A percentile compares a stretch with the other conserved stretches of the same genome.
These are phyloP conservation scores for Mythimna lalbum DNA, from an alignment of 2,888 invertebrate species.

Conservation along the genomic window DNA sequence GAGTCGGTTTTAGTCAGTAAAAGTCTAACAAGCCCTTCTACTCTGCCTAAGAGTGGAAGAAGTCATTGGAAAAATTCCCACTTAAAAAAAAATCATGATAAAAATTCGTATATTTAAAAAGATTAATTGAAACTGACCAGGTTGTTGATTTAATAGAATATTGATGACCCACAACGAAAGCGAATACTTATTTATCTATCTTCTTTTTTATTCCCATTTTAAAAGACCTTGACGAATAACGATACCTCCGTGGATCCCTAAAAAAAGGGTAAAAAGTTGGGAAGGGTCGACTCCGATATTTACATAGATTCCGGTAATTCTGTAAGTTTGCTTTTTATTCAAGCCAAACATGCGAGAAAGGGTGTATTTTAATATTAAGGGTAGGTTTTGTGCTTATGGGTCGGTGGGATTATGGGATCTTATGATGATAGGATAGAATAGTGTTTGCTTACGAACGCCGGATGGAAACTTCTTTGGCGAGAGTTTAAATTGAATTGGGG, in stretches of 20 bases:
- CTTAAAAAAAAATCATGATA: no score
- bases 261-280: slow-evolving; percentile 73
- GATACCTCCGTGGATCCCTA: slow-evolving; percentile 52
- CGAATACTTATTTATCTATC: slow-evolving; percentile 35
- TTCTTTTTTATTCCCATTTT: slow-evolving; percentile 37
- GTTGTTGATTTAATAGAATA: no score
- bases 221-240: slow-evolving; percentile 62
- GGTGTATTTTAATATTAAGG: slow-evolving; percentile 63
- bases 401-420: slow-evolving; percentile 54
- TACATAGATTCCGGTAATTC: slow-evolving; percentile 76
- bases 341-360: slow-evolving; percentile 58
- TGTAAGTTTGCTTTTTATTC: slow-evolving; percentile 74
- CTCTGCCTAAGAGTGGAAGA: no score
- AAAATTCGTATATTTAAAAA: not conserved
- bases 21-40: no score
- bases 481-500: slow-evolving; percentile 24
- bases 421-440: slow-evolving; percentile 44
- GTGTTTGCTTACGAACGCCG: slow-evolving; percentile 19
- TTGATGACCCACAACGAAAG: slow-evolving; percentile 2
- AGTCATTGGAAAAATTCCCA: no score
- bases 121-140: slow-evolving; percentile 8
- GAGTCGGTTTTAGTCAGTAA: no score
- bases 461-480: slow-evolving; percentile 2
- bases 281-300: slow-evolving; percentile 75
- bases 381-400: slow-evolving; percentile 54